Evolutionary conservation across 2,888 invertebrate species (phyloP).

Genomic region (Drosophila nr. medialis): DNA sequence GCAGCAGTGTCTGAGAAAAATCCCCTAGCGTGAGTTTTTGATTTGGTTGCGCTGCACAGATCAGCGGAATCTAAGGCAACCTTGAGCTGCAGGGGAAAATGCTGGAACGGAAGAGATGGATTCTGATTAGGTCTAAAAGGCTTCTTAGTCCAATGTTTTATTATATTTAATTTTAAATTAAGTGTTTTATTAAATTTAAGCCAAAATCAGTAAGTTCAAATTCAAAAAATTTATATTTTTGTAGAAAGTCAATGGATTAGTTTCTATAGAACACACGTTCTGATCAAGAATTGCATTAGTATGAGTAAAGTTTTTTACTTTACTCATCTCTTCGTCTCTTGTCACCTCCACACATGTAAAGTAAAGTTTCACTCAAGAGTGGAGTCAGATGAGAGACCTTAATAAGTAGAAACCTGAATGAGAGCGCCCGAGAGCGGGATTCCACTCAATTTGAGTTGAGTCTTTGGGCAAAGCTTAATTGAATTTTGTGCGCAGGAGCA

Average conservation of each 20-base stretch:
- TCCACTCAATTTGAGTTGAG: slow-evolving; percentile 47
- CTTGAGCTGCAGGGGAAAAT: neutral
- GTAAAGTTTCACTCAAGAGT: neutral
- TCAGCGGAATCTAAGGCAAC: neutral
- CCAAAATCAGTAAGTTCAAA: neutral
- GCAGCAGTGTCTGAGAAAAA: slow-evolving; percentile 23
- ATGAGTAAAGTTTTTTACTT: neutral
- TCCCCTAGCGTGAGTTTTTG: slow-evolving; percentile 22
- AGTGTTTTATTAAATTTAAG: neutral
- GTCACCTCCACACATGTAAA: neutral
- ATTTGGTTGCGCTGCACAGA: slow-evolving; percentile 13
- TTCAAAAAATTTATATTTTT: neutral
- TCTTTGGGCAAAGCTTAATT: slow-evolving; percentile 51
- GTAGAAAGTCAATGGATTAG: neutral
- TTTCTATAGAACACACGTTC: neutral
- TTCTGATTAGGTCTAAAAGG: neutral
- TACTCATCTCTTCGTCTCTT: neutral
- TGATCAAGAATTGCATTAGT: neutral
- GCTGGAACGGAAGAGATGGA: neutral
- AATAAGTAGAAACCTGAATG: slow-evolving; percentile 10
- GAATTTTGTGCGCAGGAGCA: slow-evolving; percentile 72
- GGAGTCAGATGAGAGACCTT: slow-evolving; percentile 1
- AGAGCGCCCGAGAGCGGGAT: slow-evolving; percentile 13
- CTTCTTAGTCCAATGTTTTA: neutral
- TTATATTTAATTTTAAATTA: neutral